Percentiles rank a stretch among this genome's conserved stretches.
Evolutionary conservation across 2,888 invertebrate species (phyloP).

Genomic region (Cryptus armator): DNA sequence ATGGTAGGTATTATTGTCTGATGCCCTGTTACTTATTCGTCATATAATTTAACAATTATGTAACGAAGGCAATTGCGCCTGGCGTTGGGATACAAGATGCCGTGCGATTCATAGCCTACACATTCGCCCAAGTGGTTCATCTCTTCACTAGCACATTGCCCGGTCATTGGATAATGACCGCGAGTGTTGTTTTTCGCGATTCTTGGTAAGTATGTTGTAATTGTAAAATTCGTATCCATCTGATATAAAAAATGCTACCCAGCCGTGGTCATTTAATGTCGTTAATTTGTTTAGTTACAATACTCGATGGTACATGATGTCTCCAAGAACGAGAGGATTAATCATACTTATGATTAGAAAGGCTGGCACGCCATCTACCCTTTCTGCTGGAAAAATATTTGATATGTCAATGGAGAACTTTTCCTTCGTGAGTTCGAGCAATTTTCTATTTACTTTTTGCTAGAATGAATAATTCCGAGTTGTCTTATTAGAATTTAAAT

Average conservation of each 20-base stretch:
- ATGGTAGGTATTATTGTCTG: too few species aligned
- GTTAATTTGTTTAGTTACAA: neutral
- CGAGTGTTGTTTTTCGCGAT: neutral
- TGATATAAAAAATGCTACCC: too few species aligned
- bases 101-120: neutral
- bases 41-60: too few species aligned
- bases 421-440: neutral
- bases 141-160: neutral
- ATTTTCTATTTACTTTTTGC: neutral
- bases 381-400: slow-evolving; percentile 52
- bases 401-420: slow-evolving; percentile 49
- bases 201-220: neutral
- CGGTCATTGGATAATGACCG: neutral
- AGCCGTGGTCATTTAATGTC: too few species aligned
- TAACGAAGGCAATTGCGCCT: neutral
- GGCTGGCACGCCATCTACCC: slow-evolving; percentile 27
- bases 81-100: neutral
- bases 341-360: slow-evolving; percentile 25
- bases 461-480: neutral
- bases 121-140: neutral
- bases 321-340: slow-evolving; percentile 33
- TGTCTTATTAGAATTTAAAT: neutral
- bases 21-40: too few species aligned
- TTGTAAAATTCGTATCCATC: too few species aligned
- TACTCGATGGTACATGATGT: neutral